Conservation (phyloP, 2,797 vertebrate species). For the Rhynchotus rufescens region DNA sequence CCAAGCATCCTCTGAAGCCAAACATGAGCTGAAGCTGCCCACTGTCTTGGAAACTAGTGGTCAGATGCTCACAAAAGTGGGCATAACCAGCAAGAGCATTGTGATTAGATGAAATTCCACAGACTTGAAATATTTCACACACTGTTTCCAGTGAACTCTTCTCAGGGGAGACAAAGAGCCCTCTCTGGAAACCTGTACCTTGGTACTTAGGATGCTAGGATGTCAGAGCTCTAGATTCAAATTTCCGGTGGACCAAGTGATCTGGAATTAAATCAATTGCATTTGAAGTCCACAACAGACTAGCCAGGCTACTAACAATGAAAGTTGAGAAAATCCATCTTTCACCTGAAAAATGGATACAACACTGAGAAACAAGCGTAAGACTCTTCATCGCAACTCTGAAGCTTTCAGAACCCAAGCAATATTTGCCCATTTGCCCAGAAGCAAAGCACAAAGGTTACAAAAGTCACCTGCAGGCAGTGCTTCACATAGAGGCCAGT, state of each 20-base stretch:
- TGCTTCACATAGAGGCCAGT: not conserved
- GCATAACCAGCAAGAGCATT: constrained; percentile 64
- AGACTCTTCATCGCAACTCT: not conserved
- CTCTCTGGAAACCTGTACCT: not conserved
- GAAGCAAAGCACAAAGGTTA: not conserved
- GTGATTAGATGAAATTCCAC: constrained; percentile 60
- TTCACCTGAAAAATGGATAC: not conserved
- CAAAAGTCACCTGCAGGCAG: not conserved
- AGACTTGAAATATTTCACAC: constrained; percentile 47
- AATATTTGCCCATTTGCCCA: not conserved
- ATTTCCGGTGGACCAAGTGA: not conserved
- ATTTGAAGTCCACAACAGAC: not conserved
- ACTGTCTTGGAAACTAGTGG: constrained; percentile 69
- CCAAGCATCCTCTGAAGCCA: constrained; percentile 35
- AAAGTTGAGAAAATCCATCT: not conserved
- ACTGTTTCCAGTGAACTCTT: constrained; percentile 12
- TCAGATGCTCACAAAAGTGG: constrained; percentile 43
- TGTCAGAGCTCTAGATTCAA: not conserved
- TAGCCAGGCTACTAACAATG: not conserved
- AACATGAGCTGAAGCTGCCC: constrained; percentile 36
- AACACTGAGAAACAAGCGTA: too few relatives aligned
- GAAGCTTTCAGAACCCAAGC: not conserved
- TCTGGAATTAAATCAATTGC: not conserved
- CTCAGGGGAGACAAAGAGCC: not conserved
- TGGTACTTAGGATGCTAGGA: not conserved